A percentile compares a stretch with the other conserved stretches of the same genome.
Evolutionary conservation across 2,113 vertebrate species (phyloP).

Genomic region (Esox niger): DNA sequence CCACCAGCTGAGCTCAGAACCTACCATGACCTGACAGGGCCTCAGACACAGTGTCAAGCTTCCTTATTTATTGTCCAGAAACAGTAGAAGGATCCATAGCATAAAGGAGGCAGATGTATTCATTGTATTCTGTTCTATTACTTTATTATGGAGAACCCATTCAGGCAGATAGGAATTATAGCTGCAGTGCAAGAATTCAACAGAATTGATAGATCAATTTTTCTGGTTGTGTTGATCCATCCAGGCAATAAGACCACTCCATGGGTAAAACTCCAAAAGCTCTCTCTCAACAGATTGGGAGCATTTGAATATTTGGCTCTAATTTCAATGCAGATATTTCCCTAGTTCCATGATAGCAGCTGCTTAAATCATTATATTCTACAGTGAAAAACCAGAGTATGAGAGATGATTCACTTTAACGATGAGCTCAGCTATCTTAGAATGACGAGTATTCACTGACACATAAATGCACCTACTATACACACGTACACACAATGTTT

Average conservation of each 20-base stretch:
- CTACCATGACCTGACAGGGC: constrained; percentile 32
- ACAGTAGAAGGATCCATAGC: constrained; percentile 15
- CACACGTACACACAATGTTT: not conserved
- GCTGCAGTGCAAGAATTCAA: constrained; percentile 42
- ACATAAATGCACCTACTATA: constrained; percentile 25
- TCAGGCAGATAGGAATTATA: constrained; percentile 34
- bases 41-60: constrained; percentile 18
- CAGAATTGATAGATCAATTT: constrained; percentile 37
- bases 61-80: not conserved
- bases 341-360: constrained; percentile 48
- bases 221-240: constrained; percentile 13
- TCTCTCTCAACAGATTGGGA: constrained; percentile 53
- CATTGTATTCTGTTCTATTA: not conserved
- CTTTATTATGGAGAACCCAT: constrained; percentile 57
- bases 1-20: constrained; percentile 60
- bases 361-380: constrained; percentile 58
- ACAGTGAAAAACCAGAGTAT: constrained; percentile 60
- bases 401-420: constrained; percentile 23
- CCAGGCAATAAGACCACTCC: constrained; percentile 35
- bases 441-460: constrained; percentile 45
- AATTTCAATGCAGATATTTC: constrained; percentile 55
- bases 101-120: not conserved
- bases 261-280: constrained; percentile 24
- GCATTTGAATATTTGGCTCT: constrained; percentile 52
- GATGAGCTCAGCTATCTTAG: constrained; percentile 21